A percentile compares a stretch with the other conserved stretches of the same genome.
These are phyloP conservation scores for Chrysemys picta DNA, from an alignment of 2,113 vertebrate species.

Conservation along the genomic window DNA sequence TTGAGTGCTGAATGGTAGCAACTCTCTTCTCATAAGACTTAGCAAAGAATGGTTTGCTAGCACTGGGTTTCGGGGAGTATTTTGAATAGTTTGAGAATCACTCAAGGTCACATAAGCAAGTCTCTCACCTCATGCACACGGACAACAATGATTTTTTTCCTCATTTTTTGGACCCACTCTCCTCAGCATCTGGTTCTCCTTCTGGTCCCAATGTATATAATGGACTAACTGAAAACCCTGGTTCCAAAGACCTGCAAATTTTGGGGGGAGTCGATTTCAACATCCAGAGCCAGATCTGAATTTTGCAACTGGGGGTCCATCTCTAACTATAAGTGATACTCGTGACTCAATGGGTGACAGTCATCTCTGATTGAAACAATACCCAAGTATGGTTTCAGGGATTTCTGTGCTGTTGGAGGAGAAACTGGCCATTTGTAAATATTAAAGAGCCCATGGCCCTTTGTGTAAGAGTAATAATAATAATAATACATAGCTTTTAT, in stretches of 20 bases:
- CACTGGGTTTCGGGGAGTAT: not conserved
- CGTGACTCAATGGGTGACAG: not conserved
- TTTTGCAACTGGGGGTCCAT: not conserved
- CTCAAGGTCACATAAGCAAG: not conserved
- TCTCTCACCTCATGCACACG: not conserved
- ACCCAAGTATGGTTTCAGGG: not conserved
- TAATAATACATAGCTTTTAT: not conserved
- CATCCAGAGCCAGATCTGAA: not conserved
- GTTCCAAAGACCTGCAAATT: not conserved
- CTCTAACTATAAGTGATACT: not conserved
- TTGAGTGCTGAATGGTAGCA: not conserved
- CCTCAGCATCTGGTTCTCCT: not conserved
- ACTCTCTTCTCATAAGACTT: not conserved
- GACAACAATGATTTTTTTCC: not conserved
- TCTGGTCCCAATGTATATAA: not conserved
- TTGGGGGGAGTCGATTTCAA: not conserved
- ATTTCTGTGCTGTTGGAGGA: not conserved
- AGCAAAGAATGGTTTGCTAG: not conserved
- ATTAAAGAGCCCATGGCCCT: not conserved
- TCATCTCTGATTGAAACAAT: not conserved
- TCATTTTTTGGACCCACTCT: not conserved
- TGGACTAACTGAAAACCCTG: not conserved
- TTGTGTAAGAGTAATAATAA: not conserved
- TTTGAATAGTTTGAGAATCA: not conserved
- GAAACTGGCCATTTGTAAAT: not conserved